These are phyloP conservation scores for Empis stercorea DNA, from an alignment of 2,888 invertebrate species.

Conservation along the genomic window DNA sequence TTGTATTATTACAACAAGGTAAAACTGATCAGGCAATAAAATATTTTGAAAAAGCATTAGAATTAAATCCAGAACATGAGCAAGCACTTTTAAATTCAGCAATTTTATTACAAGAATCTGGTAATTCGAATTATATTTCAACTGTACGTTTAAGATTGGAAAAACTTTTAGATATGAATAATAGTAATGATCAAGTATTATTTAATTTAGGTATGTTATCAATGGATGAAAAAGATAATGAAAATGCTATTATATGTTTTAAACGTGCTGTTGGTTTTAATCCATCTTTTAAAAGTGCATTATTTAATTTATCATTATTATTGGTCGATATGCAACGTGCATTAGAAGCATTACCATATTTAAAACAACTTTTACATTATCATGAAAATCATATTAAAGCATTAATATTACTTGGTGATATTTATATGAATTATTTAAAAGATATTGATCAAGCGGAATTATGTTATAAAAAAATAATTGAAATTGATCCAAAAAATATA, in stretches of 20 bases:
- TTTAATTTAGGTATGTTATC: slow-evolving; percentile 95
- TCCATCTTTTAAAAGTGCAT: slow-evolving; percentile 80
- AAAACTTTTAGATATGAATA: slow-evolving; percentile 51
- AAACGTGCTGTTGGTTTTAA: slow-evolving; percentile 76
- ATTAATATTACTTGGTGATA: slow-evolving; percentile 83
- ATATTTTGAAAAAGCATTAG: slow-evolving; percentile 84
- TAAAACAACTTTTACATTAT: slow-evolving; percentile 79
- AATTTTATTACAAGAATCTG: slow-evolving; percentile 81
- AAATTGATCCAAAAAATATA: slow-evolving; percentile 78
- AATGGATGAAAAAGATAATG: slow-evolving; percentile 86
- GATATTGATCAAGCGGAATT: slow-evolving; percentile 90
- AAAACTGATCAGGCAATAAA: slow-evolving; percentile 82
- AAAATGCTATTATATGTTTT: slow-evolving; percentile 84
- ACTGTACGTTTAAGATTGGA: slow-evolving; percentile 69
- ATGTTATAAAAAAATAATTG: slow-evolving; percentile 82
- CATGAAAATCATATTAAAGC: slow-evolving; percentile 93
- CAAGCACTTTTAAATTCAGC: slow-evolving; percentile 92
- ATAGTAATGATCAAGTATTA: slow-evolving; percentile 79
- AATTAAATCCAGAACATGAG: slow-evolving; percentile 87
- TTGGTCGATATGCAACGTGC: slow-evolving; percentile 80
- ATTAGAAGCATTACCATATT: slow-evolving; percentile 80
- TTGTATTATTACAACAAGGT: slow-evolving; percentile 85
- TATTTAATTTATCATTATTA: slow-evolving; percentile 85
- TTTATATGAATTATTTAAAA: slow-evolving; percentile 90
- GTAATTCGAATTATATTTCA: slow-evolving; percentile 64